Percentiles rank a stretch among this genome's conserved stretches.
Conservation (phyloP, 2,113 vertebrate species). For the Phocoena phocoena region DNA sequence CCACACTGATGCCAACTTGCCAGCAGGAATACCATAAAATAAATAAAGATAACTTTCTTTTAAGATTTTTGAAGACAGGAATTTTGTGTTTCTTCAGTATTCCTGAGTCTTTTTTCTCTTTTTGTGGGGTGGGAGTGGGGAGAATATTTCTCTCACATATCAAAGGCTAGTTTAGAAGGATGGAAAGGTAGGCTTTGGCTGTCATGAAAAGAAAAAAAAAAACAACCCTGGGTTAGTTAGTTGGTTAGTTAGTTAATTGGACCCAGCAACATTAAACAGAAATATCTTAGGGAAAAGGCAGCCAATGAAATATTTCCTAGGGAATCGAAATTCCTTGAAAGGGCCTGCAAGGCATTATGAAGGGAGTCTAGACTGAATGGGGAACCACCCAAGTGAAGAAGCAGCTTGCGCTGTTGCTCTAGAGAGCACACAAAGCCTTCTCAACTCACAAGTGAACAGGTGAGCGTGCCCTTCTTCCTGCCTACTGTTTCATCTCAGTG, state of each 20-base stretch:
- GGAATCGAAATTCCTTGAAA: not conserved
- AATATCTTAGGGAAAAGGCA: not conserved
- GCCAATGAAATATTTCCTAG: not conserved
- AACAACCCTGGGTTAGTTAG: not conserved
- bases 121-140: accelerated
- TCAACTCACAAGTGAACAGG: accelerated
- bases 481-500: accelerated
- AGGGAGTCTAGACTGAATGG: accelerated
- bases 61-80: not conserved
- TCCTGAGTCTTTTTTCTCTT: not conserved
- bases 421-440: too few relatives aligned
- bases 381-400: accelerated
- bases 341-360: accelerated
- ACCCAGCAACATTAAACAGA: not conserved
- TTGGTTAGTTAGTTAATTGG: not conserved
- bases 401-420: too few relatives aligned
- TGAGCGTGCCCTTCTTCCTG: accelerated
- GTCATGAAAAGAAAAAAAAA: not conserved
- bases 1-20: not conserved
- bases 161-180: not conserved
- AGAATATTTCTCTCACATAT: not conserved
- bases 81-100: not conserved
- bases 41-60: not conserved
- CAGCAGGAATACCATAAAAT: not conserved
- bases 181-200: not conserved